Evolutionary conservation across 2,888 invertebrate genomes (phyloP), one percentile per base, ranked within the genome.

Genomic region (Ephialtes manifestator): DNA sequence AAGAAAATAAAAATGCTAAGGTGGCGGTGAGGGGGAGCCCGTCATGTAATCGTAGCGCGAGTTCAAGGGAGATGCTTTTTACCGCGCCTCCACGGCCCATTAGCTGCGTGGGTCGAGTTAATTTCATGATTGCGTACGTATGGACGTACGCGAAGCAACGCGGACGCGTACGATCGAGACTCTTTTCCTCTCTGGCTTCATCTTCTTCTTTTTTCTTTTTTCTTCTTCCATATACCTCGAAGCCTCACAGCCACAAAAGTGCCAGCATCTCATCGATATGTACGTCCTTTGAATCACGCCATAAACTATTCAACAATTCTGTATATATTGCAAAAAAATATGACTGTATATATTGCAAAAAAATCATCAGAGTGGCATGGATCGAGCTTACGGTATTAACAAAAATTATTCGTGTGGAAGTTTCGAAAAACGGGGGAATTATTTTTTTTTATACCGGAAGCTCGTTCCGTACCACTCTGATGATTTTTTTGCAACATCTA

Each of bases 61-160:
- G 68, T 48, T 75, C 68, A 53, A 46, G 58, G 67, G 63, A 78
- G 83, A 76, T 67, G 80, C 53, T 81, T 84, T 84, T 77, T 72
- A 81, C 76, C 72, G 81, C 76, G 76, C 80, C 80, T 84, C 81
- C 84, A 72, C 81, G 84, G 81, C 83, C 83, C 80, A 86, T 86
- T 86, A 86, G 81, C 60, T 81, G 85, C 85, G 85, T 86, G 85
- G 85, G 85, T 84, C 85, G 83, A 86, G 83, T 84, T 86, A 86
- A 84, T 84, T 86, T 81, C 85, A 86, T 86, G 85, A 84, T 84
- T 86, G 83, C 83, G 83, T 81, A 76, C 51, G 70, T 35, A 78
- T 65, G 65, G 60, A 51, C 65, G 53, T 76, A 78, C 70, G 31
- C 63, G 75, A 53, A 74, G 28, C 58, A 39, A 39, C 68, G 55